Evolutionary conservation across 2,888 invertebrate genomes (phyloP), one percentile per base, ranked within the genome.

Genomic region (Ectemnius cavifrons): DNA sequence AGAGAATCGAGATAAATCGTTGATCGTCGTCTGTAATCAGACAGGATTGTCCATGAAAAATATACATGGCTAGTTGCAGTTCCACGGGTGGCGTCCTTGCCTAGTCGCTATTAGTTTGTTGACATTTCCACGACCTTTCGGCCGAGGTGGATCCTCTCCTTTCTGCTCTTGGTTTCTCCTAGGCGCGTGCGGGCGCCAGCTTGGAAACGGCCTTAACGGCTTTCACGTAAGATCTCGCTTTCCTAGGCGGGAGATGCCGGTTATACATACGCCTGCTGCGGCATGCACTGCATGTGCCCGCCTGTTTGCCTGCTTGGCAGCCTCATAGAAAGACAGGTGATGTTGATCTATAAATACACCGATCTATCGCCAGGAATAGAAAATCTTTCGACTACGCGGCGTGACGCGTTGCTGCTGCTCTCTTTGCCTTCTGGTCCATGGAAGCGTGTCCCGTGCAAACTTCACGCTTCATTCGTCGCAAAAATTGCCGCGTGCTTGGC

Each of bases 121-220:
- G 84, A 78, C 85, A 85, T 85, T 85, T 85, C 72, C 72, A 77
- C 81, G 80, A 84, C 85, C 85, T 85, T 84, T 85, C 65, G 46
- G 59, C 59, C 67, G 11, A 37, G 62, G 65, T 71, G 76, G 70
- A 70, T 73, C 64, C 71, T 74, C 84, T 78, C 76, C 71, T 73
- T 67, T 27, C 16, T 46, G 59, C 23, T 70, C 75, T 75, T 65
- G 62, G 75, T 84, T 79, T 84, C 84, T 80, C 82, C 73, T 63
- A n/a, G 61, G 61, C 64, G 52, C 67, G 37, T 28, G 64, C 73
- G 56, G 64, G 65, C 68, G 71, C 70, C 64, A 64, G 67, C 47
- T 70, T 74, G 78, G 73, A 80, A 81, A 80, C 61, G 71, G 80
- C 74, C 77, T 83, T 83, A 81, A 82, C 82, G 59, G 83, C 85